Percentiles rank a stretch among this genome's conserved stretches.
These are phyloP conservation scores for Octopus bimaculoides DNA, from an alignment of 1,140 invertebrate species.

Conservation along the genomic window DNA sequence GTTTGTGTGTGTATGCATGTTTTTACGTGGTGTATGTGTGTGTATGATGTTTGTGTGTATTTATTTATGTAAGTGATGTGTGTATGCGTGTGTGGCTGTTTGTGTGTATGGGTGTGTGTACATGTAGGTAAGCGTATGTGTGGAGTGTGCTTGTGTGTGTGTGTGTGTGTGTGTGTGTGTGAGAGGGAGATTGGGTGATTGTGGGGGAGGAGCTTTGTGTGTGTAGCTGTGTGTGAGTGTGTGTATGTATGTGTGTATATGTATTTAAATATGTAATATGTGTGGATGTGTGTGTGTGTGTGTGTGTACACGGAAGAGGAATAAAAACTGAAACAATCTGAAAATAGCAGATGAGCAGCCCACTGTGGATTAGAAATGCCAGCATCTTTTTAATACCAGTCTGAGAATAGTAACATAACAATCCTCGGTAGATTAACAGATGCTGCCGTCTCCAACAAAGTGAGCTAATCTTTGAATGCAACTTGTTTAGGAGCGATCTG, in stretches of 20 bases:
- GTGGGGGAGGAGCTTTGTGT: background rate
- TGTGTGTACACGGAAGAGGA: too few relatives aligned
- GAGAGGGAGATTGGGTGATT: background rate
- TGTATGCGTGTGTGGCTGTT: background rate
- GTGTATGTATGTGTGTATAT: background rate
- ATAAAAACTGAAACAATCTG: too few relatives aligned
- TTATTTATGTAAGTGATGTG: background rate
- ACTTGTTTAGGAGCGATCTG: too few relatives aligned
- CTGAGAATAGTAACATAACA: too few relatives aligned
- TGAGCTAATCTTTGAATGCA: too few relatives aligned
- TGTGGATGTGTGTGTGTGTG: too few relatives aligned
- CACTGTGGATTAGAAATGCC: too few relatives aligned
- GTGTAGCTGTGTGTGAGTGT: background rate
- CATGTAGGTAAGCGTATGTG: background rate
- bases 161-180: background rate
- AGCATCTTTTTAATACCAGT: too few relatives aligned
- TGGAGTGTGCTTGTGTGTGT: background rate
- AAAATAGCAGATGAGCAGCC: too few relatives aligned
- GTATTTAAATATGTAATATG: background rate
- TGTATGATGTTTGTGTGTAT: background rate
- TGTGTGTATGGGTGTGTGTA: background rate
- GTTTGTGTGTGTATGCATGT: background rate
- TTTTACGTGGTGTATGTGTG: background rate
- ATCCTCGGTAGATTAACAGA: too few relatives aligned
- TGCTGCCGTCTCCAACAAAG: too few relatives aligned